Evolutionary conservation across 2,113 vertebrate genomes (phyloP).

Genomic region (Ailuropoda melanoleuca): DNA sequence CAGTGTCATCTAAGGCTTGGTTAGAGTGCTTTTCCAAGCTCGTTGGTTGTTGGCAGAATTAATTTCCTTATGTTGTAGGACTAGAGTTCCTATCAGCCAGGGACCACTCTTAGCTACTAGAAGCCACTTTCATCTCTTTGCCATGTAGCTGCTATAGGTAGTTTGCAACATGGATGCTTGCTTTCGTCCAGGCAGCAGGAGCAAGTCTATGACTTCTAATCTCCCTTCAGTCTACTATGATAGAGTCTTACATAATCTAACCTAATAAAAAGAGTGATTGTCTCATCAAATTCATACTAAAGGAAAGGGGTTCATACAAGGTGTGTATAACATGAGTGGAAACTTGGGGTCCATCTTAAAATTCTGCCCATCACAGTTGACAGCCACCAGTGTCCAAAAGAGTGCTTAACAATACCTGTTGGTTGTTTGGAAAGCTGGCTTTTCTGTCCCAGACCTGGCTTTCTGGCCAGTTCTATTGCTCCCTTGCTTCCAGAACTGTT

Average conservation of each 20-base stretch:
- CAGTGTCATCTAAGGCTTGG: neutral
- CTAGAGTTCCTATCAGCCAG: neutral
- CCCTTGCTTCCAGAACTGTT: neutral
- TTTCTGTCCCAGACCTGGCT: neutral
- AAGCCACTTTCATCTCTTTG: neutral
- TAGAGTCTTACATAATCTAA: neutral
- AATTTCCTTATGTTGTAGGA: neutral
- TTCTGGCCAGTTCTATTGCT: neutral
- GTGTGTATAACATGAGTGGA: neutral
- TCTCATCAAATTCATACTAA: neutral
- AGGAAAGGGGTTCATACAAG: neutral
- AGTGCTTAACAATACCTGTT: neutral
- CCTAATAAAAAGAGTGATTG: neutral
- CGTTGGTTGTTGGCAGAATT: neutral
- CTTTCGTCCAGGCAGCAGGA: neutral
- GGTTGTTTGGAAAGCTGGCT: neutral
- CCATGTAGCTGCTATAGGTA: neutral
- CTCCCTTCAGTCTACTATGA: neutral
- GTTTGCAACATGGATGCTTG: neutral
- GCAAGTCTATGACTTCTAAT: neutral
- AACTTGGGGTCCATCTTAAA: neutral
- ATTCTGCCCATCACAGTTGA: neutral
- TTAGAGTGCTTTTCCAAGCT: neutral
- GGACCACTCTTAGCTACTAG: neutral
- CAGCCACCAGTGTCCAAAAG: neutral